Conservation (phyloP, 1,140 invertebrate genomes). For the Halictus rubicundus region DNA sequence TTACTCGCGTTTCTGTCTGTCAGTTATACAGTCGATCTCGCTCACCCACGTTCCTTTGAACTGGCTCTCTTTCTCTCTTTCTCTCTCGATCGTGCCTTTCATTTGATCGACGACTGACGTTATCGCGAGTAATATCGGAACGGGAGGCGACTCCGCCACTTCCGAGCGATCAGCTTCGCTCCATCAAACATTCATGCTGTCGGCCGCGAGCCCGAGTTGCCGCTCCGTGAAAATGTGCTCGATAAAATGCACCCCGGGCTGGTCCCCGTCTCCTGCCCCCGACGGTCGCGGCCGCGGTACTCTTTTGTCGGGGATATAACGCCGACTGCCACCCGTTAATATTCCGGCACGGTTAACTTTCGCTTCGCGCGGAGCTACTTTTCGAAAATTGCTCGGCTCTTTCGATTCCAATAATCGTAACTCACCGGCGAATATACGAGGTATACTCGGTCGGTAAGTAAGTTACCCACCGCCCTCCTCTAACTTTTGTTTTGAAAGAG, state of each 20-base stretch:
- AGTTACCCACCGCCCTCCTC: no score
- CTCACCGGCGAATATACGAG: no score
- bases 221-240: conserved; percentile 52
- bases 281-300: background rate
- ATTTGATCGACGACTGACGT: conserved; percentile 64
- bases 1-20: conserved; percentile 42
- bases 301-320: conserved; percentile 49
- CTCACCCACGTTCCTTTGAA: background rate
- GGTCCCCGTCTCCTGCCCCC: background rate
- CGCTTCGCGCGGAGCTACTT: conserved; percentile 22
- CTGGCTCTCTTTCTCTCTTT: background rate
- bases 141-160: conserved; percentile 42
- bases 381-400: conserved; percentile 27
- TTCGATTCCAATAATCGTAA: background rate
- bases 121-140: conserved; percentile 63
- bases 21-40: conserved; percentile 36
- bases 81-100: conserved; percentile 43
- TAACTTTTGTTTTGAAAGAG: no score
- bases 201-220: conserved; percentile 53
- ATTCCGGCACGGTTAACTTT: conserved; percentile 42
- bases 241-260: conserved; percentile 55
- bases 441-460: no score
- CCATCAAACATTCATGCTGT: conserved; percentile 65
- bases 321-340: conserved; percentile 40
- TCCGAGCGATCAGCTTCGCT: conserved; percentile 57